These are phyloP conservation scores for Stomatorhinus walkeri DNA, from an alignment of 2,797 vertebrate genomes.

Conservation along the genomic window DNA sequence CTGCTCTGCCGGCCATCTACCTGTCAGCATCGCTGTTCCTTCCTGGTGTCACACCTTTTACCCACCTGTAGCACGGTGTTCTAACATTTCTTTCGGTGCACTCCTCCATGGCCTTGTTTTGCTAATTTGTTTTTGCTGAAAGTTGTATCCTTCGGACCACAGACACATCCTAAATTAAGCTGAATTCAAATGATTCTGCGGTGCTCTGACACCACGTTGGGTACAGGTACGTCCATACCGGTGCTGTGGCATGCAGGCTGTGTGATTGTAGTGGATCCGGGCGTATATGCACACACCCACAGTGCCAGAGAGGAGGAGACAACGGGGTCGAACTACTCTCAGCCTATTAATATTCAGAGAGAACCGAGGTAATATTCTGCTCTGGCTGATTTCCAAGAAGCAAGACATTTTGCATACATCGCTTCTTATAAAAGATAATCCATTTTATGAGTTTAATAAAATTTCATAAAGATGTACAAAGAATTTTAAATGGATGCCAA, in stretches of 20 bases:
- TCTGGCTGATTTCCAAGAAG: slow-evolving; percentile 26
- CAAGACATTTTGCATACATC: slow-evolving; percentile 25
- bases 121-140: not conserved
- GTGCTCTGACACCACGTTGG: not conserved
- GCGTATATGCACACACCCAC: not conserved
- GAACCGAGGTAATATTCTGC: slow-evolving; percentile 16
- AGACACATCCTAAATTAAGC: not conserved
- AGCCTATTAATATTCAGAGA: slow-evolving; percentile 24
- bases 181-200: not conserved
- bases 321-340: not conserved
- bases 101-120: not conserved
- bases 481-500: slow-evolving; percentile 30
- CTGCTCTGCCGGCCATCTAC: not conserved
- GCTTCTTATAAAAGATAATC: slow-evolving; percentile 30
- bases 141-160: not conserved
- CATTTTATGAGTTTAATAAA: slow-evolving; percentile 33
- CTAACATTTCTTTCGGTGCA: not conserved
- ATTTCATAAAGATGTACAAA: slow-evolving; percentile 32
- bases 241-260: not conserved
- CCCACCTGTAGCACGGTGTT: not conserved
- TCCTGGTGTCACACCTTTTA: not conserved
- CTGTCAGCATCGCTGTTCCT: not conserved
- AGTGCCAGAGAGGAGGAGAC: not conserved
- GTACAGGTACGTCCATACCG: not conserved
- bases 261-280: not conserved